Evolutionary conservation across 2,797 vertebrate species (phyloP).

Genomic region (Cuculus canorus): DNA sequence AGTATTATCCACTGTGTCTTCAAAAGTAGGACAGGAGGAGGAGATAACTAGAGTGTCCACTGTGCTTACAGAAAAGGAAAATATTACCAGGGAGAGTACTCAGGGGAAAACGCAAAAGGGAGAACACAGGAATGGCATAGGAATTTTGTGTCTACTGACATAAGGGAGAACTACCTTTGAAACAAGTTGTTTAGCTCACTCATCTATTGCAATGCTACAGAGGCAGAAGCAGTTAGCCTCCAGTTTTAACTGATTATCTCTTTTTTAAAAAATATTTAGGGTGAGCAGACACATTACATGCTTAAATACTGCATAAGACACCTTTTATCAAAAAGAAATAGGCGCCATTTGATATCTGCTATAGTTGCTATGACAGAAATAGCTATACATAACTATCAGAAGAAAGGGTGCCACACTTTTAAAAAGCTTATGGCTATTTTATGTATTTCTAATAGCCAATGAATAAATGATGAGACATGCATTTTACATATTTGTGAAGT

Average conservation of each 20-base stretch:
- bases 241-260: background rate
- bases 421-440: conserved; percentile 30
- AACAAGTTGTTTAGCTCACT: background rate
- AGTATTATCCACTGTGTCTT: background rate
- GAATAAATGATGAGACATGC: conserved; percentile 37
- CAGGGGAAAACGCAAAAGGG: background rate
- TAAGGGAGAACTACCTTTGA: background rate
- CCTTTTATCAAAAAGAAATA: conserved; percentile 25
- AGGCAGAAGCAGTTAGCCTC: background rate
- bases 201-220: background rate
- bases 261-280: conserved; percentile 28
- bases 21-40: background rate
- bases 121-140: background rate
- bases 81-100: background rate
- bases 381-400: conserved; percentile 3
- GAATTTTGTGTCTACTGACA: background rate
- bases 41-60: background rate
- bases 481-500: conserved; percentile 31
- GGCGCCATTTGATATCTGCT: background rate
- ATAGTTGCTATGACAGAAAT: conserved; percentile 22
- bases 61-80: background rate
- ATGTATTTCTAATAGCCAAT: conserved; percentile 44
- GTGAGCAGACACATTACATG: background rate
- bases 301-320: conserved; percentile 3
- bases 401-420: background rate